Conservation (phyloP, 2,888 invertebrate species). For the Rapana venosa region DNA sequence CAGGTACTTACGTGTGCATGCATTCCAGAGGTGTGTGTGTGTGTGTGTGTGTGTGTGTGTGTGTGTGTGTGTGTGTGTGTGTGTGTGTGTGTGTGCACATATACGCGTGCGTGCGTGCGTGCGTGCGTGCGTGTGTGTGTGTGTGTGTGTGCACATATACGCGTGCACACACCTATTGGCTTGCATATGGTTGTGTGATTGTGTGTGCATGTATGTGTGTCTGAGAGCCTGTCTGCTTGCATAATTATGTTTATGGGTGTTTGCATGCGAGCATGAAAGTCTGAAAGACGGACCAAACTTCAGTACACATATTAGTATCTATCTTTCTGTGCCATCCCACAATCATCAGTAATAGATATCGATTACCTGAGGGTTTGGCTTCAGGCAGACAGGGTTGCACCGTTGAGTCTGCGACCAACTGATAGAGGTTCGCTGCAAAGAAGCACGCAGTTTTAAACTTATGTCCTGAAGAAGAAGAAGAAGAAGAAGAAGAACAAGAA, state of each 20-base stretch:
- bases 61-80: conserved; percentile 24
- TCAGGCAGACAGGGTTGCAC: neutral
- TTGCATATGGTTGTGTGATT: neutral
- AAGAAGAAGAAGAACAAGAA: too few relatives aligned
- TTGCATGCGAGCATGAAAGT: neutral
- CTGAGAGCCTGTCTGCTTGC: neutral
- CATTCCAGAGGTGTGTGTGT: neutral
- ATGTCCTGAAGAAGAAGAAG: too few relatives aligned
- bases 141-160: neutral
- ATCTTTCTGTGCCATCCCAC: neutral
- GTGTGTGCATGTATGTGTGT: neutral
- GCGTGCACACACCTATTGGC: neutral
- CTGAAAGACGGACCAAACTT: too few relatives aligned
- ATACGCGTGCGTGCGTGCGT: neutral
- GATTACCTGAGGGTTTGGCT: neutral
- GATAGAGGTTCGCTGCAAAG: neutral
- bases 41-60: conserved; percentile 26
- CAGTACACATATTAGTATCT: neutral
- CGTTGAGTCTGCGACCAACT: neutral
- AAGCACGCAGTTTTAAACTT: neutral
- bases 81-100: neutral
- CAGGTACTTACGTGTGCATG: too few relatives aligned
- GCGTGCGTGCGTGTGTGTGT: neutral
- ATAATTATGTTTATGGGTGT: neutral
- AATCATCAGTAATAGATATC: too few relatives aligned